phyloP scores from a whole-genome alignment of 2,113 vertebrate genomes.

The Aepyceros melampus region DNA sequence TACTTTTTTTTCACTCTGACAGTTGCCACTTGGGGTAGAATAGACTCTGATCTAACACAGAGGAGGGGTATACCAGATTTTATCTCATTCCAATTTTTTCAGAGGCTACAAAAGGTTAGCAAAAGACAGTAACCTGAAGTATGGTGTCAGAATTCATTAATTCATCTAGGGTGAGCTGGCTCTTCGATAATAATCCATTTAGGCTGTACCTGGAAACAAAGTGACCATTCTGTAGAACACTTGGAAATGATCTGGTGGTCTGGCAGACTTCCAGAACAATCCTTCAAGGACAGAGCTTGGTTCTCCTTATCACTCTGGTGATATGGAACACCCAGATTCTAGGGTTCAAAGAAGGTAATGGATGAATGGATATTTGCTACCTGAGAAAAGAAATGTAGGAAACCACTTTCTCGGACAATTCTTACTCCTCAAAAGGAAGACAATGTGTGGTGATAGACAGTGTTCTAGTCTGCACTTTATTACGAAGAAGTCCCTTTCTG shows the following conservation, averaged over 20 bases:
- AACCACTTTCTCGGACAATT: neutral
- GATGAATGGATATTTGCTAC: constrained; percentile 10
- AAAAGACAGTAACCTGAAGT: constrained; percentile 46
- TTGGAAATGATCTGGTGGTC: constrained; percentile 42
- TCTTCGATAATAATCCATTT: constrained; percentile 28
- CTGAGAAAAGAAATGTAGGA: neutral
- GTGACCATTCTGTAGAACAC: constrained; percentile 42
- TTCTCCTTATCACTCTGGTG: constrained; percentile 16
- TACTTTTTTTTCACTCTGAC: constrained; percentile 3
- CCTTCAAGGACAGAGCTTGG: neutral
- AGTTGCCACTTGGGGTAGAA: neutral
- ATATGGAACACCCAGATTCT: constrained; percentile 35
- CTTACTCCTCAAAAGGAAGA: neutral
- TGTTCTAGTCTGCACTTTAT: neutral
- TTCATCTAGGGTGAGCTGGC: constrained; percentile 11
- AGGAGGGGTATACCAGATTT: constrained; percentile 15
- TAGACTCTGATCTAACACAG: neutral
- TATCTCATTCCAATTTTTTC: constrained; percentile 38
- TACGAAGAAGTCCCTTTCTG: neutral
- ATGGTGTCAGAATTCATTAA: constrained; percentile 49
- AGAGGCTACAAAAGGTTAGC: constrained; percentile 20
- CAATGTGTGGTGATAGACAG: neutral
- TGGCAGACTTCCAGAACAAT: constrained; percentile 42
- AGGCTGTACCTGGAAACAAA: constrained; percentile 49
- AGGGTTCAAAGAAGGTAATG: constrained; percentile 2